Evolutionary conservation across 2,113 vertebrate species (phyloP).

Genomic region (Pseudopipra pipra): DNA sequence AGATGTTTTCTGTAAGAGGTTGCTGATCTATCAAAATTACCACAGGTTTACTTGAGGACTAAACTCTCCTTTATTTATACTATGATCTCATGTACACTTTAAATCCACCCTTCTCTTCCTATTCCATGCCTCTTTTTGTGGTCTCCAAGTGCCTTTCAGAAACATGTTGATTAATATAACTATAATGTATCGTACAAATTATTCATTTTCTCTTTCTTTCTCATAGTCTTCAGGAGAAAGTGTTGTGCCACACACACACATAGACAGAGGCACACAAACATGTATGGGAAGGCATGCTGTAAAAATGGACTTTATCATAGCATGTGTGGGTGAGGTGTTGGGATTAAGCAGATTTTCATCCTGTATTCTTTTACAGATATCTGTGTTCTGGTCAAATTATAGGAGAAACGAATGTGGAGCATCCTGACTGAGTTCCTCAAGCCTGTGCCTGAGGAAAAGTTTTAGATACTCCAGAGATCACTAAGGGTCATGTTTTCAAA

Average conservation of each 20-base stretch:
- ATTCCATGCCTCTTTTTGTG: not conserved
- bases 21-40: not conserved
- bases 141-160: not conserved
- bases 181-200: not conserved
- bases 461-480: not conserved
- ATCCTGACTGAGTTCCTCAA: not conserved
- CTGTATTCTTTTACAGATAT: not conserved
- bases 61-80: not conserved
- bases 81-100: not conserved
- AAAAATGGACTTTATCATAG: not conserved
- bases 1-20: not conserved
- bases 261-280: not conserved
- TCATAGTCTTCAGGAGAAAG: not conserved
- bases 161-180: not conserved
- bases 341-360: not conserved
- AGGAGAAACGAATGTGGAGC: not conserved
- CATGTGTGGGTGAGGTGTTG: not conserved
- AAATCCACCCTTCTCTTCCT: not conserved
- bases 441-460: not conserved
- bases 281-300: not conserved
- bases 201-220: not conserved
- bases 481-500: not conserved
- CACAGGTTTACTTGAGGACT: not conserved
- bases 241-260: not conserved
- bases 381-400: not conserved